A percentile compares a stretch with the other conserved stretches of the same genome.
Conservation (phyloP, 1,140 invertebrate genomes). For the Akabosia matsudoensis region DNA sequence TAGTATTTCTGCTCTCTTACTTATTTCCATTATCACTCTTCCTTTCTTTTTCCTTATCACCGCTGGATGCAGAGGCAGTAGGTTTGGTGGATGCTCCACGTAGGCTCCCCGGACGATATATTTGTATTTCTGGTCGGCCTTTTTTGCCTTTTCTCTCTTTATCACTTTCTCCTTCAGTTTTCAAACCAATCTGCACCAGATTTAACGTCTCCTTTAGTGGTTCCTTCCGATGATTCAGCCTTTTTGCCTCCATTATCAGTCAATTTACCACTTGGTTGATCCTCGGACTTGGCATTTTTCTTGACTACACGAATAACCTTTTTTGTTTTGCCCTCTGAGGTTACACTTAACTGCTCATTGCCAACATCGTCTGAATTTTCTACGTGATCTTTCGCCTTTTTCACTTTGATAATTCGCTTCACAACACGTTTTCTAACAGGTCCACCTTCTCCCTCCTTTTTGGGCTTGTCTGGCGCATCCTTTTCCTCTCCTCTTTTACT, state of each 20-base stretch:
- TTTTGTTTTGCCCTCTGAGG: conserved; percentile 41
- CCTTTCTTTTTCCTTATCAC: not conserved
- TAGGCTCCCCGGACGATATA: conserved; percentile 41
- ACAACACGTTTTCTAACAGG: conserved; percentile 42
- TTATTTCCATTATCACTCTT: conserved; percentile 12
- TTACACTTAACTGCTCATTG: not conserved
- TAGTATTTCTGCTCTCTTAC: no score
- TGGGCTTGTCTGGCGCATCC: not conserved
- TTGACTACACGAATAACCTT: conserved; percentile 22
- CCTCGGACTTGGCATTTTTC: not conserved
- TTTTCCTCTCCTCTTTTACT: not conserved
- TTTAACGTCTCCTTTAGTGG: not conserved
- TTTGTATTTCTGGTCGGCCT: conserved; percentile 37
- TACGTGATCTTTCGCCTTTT: conserved; percentile 20
- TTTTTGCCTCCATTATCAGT: not conserved
- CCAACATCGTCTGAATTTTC: not conserved
- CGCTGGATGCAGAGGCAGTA: not conserved
- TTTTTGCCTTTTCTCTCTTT: conserved; percentile 21
- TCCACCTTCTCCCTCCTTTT: conserved; percentile 38
- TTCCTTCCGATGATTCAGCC: not conserved
- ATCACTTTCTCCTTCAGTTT: not conserved
- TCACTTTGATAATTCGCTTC: conserved; percentile 40
- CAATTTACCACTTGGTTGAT: not conserved
- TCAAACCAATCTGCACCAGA: not conserved
- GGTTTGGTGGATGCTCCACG: not conserved